Evolutionary conservation across 2,113 vertebrate genomes (phyloP).

Genomic region (Rhabdomys dilectus): DNA sequence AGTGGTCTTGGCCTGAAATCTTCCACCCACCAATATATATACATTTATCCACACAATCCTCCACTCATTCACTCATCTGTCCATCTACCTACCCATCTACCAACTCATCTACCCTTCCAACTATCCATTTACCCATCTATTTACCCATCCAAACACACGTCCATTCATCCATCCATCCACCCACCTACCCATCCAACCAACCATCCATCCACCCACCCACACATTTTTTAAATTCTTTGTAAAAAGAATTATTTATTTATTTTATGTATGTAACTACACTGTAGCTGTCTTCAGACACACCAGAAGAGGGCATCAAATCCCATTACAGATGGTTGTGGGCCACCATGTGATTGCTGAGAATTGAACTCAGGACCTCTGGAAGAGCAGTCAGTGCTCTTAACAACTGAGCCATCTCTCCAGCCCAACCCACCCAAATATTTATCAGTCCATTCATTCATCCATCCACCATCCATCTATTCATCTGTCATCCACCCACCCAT

Average conservation of each 20-base stretch:
- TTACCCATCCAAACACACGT: neutral
- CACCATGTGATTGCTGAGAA: too few relatives aligned
- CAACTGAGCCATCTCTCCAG: too few relatives aligned
- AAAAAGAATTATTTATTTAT: too few relatives aligned
- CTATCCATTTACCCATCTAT: neutral
- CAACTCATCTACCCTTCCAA: neutral
- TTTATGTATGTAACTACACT: too few relatives aligned
- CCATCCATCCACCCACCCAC: neutral
- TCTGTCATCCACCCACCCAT: neutral
- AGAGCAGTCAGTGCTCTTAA: too few relatives aligned
- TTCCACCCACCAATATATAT: neutral
- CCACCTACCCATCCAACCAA: neutral
- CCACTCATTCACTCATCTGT: neutral
- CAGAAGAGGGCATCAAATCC: too few relatives aligned
- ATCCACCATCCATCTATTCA: neutral
- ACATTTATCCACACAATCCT: neutral
- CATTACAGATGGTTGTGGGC: too few relatives aligned
- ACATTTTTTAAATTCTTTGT: too few relatives aligned
- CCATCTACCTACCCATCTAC: neutral
- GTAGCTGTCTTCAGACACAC: too few relatives aligned
- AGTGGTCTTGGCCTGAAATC: neutral
- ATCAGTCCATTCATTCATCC: neutral
- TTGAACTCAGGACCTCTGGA: too few relatives aligned
- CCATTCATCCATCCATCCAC: too few relatives aligned
- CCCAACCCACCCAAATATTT: too few relatives aligned